phyloP scores from a whole-genome alignment of 53 echinoderm and acorn worm genomes.

The Echinarachnius parma region DNA sequence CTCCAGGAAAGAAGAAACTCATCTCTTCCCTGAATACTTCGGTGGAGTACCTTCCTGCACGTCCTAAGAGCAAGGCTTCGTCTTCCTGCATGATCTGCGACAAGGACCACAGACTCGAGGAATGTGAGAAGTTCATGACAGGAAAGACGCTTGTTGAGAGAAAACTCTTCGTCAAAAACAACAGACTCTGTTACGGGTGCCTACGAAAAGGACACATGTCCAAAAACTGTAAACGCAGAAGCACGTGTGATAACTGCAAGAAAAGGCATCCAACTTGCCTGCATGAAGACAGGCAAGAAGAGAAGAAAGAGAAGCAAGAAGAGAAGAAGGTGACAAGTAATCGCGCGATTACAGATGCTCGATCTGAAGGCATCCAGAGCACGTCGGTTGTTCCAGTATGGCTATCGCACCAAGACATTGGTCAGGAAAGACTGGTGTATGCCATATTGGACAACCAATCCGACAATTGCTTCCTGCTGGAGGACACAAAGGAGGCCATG shows the following conservation, averaged over 20 bases:
- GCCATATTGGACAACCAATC: background rate
- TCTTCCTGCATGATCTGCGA: conserved; percentile 25
- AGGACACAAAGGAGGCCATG: too few species aligned
- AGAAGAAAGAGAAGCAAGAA: too few species aligned
- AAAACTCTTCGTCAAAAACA: conserved; percentile 26
- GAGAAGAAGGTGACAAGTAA: too few species aligned
- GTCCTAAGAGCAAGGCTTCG: background rate
- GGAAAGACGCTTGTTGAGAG: conserved; percentile 14
- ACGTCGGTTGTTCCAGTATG: too few species aligned
- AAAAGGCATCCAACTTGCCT: conserved; percentile 59
- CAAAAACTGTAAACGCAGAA: conserved; percentile 44
- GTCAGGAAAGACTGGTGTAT: too few species aligned
- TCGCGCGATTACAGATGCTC: too few species aligned
- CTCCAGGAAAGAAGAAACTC: background rate
- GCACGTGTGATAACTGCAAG: conserved; percentile 50
- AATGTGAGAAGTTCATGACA: conserved; percentile 39
- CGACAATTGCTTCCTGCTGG: background rate
- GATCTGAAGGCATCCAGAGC: too few species aligned
- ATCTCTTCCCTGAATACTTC: background rate
- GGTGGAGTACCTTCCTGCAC: background rate
- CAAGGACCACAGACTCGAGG: conserved; percentile 31
- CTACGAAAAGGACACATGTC: conserved; percentile 53
- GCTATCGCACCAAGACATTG: too few species aligned
- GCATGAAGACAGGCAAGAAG: conserved; percentile 46
- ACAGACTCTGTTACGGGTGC: conserved; percentile 58